Percentiles rank a stretch among this genome's conserved stretches.
These are phyloP conservation scores for Mormoops blainvillei DNA, from an alignment of 2,113 vertebrate species.

Conservation along the genomic window DNA sequence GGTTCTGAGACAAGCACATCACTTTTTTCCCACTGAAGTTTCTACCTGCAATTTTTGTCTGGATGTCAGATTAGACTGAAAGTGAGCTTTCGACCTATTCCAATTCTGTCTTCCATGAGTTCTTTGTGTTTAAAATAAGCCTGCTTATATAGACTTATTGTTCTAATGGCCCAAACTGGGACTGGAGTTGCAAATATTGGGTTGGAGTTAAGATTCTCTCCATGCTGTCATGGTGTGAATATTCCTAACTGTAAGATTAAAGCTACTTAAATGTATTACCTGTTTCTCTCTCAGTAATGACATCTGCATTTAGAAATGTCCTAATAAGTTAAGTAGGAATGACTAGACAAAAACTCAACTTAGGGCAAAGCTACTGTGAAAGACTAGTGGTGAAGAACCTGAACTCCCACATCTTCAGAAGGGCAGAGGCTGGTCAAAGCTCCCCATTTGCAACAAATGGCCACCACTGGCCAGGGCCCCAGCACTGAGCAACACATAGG, in stretches of 20 bases:
- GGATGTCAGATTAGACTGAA: not conserved
- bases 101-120: not conserved
- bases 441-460: not conserved
- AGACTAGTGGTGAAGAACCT: not conserved
- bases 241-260: conserved; percentile 34
- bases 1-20: not conserved
- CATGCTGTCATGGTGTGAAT: not conserved
- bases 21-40: not conserved
- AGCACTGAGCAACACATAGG: not conserved
- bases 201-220: conserved; percentile 36
- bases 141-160: not conserved
- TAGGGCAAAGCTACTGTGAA: not conserved
- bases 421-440: not conserved
- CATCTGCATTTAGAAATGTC: conserved; percentile 42
- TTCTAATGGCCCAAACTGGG: not conserved
- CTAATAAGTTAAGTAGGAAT: not conserved
- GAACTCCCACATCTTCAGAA: not conserved
- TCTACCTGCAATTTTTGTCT: not conserved
- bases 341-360: not conserved
- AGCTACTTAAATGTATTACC: conserved; percentile 16
- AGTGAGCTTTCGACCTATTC: not conserved
- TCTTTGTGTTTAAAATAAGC: not conserved
- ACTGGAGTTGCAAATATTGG: conserved; percentile 27
- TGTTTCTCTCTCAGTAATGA: conserved; percentile 23
- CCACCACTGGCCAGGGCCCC: not conserved